phyloP scores from a whole-genome alignment of 2,797 vertebrate genomes.

The Danio kyathit region DNA sequence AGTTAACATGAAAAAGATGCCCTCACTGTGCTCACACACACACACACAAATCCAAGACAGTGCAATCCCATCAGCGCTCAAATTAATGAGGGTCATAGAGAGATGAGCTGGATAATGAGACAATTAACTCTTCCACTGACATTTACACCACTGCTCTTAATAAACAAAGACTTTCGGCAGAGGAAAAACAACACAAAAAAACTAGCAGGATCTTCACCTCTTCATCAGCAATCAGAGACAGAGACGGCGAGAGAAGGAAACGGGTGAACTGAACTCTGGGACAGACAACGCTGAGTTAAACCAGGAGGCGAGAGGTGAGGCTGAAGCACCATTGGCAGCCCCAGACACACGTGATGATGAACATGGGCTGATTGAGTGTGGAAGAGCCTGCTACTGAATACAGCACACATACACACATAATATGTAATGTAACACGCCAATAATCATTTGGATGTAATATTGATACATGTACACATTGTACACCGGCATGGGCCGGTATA shows the following conservation, averaged over 20 bases:
- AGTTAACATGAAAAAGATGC: conserved; percentile 16
- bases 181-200: conserved; percentile 29
- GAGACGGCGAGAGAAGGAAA: conserved; percentile 35
- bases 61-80: conserved; percentile 63
- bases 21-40: conserved; percentile 8
- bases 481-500: no score
- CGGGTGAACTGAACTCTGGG: conserved; percentile 61
- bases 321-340: conserved; percentile 60
- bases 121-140: conserved; percentile 66
- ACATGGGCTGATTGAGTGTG: conserved; percentile 36
- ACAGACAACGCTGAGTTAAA: conserved; percentile 49
- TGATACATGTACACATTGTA: no score
- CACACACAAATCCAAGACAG: conserved; percentile 36
- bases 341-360: conserved; percentile 9
- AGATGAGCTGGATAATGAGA: conserved; percentile 65
- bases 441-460: no score
- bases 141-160: conserved; percentile 61
- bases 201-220: conserved; percentile 27
- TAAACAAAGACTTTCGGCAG: conserved; percentile 49
- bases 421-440: no score
- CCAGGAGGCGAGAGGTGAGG: conserved; percentile 44
- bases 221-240: background rate
- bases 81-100: conserved; percentile 68
- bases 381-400: conserved; percentile 28
- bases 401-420: background rate